phyloP scores from a whole-genome alignment of 2,797 vertebrate species.

The Xenops minutus region DNA sequence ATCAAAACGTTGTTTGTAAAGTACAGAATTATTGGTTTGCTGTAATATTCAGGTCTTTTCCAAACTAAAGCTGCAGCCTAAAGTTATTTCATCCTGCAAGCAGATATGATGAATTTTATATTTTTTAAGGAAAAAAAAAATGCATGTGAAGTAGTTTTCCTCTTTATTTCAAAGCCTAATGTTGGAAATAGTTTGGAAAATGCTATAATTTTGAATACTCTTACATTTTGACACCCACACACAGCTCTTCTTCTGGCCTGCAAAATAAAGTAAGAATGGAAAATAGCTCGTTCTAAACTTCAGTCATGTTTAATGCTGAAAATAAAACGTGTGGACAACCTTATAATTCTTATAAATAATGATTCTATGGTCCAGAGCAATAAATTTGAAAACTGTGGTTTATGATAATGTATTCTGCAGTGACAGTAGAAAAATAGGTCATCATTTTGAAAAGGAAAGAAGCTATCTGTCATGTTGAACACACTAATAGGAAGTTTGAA shows the following conservation, averaged over 20 bases:
- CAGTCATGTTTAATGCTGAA: slow-evolving; percentile 27
- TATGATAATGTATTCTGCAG: slow-evolving; percentile 51
- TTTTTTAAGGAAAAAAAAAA: neutral
- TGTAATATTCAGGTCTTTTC: neutral
- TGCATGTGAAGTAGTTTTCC: neutral
- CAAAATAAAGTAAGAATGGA: neutral
- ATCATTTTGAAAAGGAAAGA: slow-evolving; percentile 32
- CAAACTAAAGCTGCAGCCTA: neutral
- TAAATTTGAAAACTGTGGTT: slow-evolving; percentile 44
- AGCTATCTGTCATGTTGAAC: slow-evolving; percentile 32
- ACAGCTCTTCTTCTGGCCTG: neutral
- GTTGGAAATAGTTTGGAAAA: neutral
- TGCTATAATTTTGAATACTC: neutral
- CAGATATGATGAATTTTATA: neutral
- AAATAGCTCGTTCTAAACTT: slow-evolving; percentile 21
- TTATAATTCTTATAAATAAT: slow-evolving; percentile 60
- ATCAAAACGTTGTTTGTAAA: neutral
- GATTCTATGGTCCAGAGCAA: slow-evolving; percentile 10
- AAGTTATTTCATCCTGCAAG: neutral
- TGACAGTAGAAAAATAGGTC: slow-evolving; percentile 64
- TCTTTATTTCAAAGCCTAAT: neutral
- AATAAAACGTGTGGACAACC: slow-evolving; percentile 42
- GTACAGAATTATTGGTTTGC: neutral
- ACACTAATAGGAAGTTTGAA: neutral
- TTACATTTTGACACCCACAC: neutral